Evolutionary conservation across 2,888 invertebrate genomes (phyloP).

Genomic region (Frankliniella fusca): DNA sequence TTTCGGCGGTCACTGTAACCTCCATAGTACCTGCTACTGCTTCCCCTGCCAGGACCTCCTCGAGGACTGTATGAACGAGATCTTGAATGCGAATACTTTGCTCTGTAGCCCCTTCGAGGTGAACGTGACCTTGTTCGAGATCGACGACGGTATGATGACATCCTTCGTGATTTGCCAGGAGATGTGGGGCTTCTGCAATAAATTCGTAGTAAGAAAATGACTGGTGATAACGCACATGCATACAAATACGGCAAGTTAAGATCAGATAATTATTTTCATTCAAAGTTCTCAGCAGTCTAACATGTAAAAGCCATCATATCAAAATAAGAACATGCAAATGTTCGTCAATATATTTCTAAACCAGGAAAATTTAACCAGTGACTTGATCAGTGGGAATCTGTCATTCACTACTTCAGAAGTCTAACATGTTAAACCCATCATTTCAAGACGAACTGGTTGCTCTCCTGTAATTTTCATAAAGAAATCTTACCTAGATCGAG

Average conservation of each 20-base stretch:
- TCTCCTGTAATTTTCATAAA: background rate
- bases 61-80: constrained; percentile 3
- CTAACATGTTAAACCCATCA: background rate
- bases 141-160: constrained; percentile 32
- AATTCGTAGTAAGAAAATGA: background rate
- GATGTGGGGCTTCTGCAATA: background rate
- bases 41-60: background rate
- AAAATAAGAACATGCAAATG: background rate
- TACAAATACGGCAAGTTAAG: background rate
- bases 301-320: background rate
- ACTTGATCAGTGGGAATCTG: background rate
- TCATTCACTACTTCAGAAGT: background rate
- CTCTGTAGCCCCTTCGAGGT: constrained; percentile 34
- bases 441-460: background rate
- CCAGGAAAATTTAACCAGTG: background rate
- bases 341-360: background rate
- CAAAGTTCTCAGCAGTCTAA: background rate
- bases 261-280: background rate
- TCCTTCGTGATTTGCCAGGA: background rate
- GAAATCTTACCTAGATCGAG: background rate
- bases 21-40: constrained; percentile 42
- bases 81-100: constrained; percentile 10
- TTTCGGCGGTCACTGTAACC: constrained; percentile 52
- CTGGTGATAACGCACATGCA: background rate
- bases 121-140: constrained; percentile 39